phyloP scores from a whole-genome alignment of 2,797 vertebrate genomes.

The Crocidura indochinensis region DNA sequence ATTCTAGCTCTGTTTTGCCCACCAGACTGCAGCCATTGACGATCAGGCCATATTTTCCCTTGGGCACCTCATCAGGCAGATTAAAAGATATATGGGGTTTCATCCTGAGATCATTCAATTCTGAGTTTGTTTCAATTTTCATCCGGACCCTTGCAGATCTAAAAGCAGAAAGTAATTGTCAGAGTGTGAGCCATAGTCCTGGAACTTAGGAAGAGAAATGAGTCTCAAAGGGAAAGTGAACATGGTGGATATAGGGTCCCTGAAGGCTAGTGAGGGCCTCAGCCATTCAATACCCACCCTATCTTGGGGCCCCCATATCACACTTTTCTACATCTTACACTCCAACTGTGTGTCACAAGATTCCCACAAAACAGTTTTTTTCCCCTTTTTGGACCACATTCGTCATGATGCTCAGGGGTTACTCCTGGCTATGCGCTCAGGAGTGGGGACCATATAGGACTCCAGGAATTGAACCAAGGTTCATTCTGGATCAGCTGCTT shows the following conservation, averaged over 20 bases:
- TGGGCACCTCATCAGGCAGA: conserved; percentile 92
- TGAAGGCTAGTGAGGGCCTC: neutral
- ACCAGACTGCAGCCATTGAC: conserved; percentile 98
- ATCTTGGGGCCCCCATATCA: neutral
- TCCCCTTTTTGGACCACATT: no score
- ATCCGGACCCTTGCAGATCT: conserved; percentile 94
- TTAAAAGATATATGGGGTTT: conserved; percentile 79
- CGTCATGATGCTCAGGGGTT: no score
- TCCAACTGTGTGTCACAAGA: neutral
- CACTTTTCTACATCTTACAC: neutral
- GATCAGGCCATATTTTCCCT: conserved; percentile 92
- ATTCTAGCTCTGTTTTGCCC: conserved; percentile 83
- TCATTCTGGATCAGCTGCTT: no score
- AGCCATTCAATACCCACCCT: neutral
- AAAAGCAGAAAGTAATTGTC: conserved; percentile 61
- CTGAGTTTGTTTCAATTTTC: conserved; percentile 89
- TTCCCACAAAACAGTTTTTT: neutral
- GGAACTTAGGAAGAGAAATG: conserved; percentile 23
- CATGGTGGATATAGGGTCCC: neutral
- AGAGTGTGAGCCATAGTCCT: conserved; percentile 17
- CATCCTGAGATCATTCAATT: conserved; percentile 83
- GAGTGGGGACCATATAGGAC: no score
- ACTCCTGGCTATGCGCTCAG: no score
- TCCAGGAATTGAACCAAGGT: no score
- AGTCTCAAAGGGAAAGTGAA: neutral